Evolutionary conservation across 2,888 invertebrate genomes (phyloP).

Genomic region (Lissonota sp.): DNA sequence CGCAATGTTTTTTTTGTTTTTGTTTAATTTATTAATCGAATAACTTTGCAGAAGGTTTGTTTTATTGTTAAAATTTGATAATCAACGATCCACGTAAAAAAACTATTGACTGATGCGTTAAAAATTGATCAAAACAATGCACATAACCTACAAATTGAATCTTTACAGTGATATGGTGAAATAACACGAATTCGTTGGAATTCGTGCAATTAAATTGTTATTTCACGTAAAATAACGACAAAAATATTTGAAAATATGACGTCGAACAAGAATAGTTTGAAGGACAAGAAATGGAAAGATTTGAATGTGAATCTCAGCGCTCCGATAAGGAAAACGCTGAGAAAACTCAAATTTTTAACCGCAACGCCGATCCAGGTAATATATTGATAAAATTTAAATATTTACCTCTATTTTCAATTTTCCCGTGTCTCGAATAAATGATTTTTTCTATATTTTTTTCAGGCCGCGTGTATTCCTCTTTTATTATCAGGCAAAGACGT

Average conservation of each 20-base stretch:
- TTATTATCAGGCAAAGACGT: conserved; percentile 97
- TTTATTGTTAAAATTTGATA: too few species aligned
- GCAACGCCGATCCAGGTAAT: conserved; percentile 87
- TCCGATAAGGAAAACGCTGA: conserved; percentile 84
- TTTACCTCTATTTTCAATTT: conserved; percentile 21
- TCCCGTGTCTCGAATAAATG: not conserved
- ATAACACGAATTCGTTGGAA: not conserved
- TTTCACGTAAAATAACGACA: not conserved
- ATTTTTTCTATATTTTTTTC: conserved; percentile 51
- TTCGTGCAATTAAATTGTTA: not conserved
- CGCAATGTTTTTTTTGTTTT: not conserved
- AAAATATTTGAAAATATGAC: conserved; percentile 30
- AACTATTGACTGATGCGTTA: too few species aligned
- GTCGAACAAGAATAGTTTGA: conserved; percentile 67
- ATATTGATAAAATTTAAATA: conserved; percentile 40
- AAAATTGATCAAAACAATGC: too few species aligned
- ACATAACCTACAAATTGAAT: too few species aligned
- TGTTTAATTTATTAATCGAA: not conserved
- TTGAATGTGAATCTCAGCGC: conserved; percentile 83
- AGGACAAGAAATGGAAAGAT: conserved; percentile 84
- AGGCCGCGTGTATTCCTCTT: conserved; percentile 95
- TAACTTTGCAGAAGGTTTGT: not conserved
- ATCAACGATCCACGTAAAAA: too few species aligned
- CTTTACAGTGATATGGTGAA: not conserved
- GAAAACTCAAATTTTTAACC: conserved; percentile 85